A percentile compares a stretch with the other conserved stretches of the same genome.
Conservation (phyloP, 2,113 vertebrate species). For the Chascanopsetta lugubris region DNA sequence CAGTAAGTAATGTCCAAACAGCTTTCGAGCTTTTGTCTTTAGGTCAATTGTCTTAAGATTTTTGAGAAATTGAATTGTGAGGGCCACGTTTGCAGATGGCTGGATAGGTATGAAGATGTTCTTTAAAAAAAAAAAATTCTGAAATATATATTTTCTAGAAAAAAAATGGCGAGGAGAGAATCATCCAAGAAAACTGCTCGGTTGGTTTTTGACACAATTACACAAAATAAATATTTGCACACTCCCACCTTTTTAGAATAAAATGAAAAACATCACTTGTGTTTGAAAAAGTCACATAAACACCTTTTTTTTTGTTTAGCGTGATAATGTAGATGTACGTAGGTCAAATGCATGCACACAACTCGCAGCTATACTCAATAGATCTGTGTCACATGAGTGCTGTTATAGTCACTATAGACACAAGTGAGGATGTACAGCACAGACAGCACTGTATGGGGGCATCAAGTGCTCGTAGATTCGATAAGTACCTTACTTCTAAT, state of each 20-base stretch:
- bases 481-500: slow-evolving; percentile 56
- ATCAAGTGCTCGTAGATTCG: slow-evolving; percentile 70
- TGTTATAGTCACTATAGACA: slow-evolving; percentile 44
- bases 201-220: slow-evolving; percentile 85
- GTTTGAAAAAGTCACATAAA: slow-evolving; percentile 73
- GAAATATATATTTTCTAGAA: slow-evolving; percentile 77
- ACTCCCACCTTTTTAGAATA: slow-evolving; percentile 83
- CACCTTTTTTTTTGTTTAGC: slow-evolving; percentile 30
- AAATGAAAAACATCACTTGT: slow-evolving; percentile 84
- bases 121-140: slow-evolving; percentile 73
- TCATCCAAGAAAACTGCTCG: slow-evolving; percentile 85
- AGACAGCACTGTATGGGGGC: slow-evolving; percentile 40
- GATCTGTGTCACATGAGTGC: slow-evolving; percentile 45
- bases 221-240: slow-evolving; percentile 95
- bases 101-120: slow-evolving; percentile 73
- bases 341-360: slow-evolving; percentile 62
- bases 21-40: slow-evolving; percentile 88
- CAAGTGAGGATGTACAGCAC: slow-evolving; percentile 53
- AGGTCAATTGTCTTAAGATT: slow-evolving; percentile 85
- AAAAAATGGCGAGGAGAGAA: slow-evolving; percentile 82
- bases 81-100: slow-evolving; percentile 85
- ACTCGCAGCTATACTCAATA: slow-evolving; percentile 29
- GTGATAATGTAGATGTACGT: slow-evolving; percentile 52
- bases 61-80: slow-evolving; percentile 85
- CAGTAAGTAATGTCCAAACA: slow-evolving; percentile 96